Base-by-base conservation (phyloP, 2,888 invertebrate genomes). In the Lampropteryx suffumata region DNA sequence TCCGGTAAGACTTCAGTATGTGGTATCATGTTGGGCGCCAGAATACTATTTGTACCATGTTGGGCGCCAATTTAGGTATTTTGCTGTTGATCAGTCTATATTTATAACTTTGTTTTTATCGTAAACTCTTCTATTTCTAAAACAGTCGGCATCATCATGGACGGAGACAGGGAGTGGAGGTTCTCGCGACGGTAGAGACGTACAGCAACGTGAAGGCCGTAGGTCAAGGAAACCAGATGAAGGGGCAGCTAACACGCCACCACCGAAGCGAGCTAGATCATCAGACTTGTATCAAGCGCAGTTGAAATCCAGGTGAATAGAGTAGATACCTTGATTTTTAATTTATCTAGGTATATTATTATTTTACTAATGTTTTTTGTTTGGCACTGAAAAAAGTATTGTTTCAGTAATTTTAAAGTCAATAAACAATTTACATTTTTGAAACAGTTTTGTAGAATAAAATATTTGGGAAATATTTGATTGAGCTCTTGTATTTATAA, bases 261-360 rank as follows among this genome's bases (percentile, higher is more conserved):
- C 95, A 17, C 93, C 94, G 43, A 94, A 94, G 71, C 91, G 95
- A 69, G 93, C 94, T 60, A 90, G 94, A 68, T 93, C 94, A 59
- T 94, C 93, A 8, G 94, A 94, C 72, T 88, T 94, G 53, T 93
- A 93, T 75, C 92, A 93, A 57, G 93, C 92, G 32, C 93, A 93
- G 67, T 71, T 91, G 76, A 91, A 90, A 64, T 79, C 87, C 73
- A 90, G 90, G 91, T 90, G 73, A 76, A 73, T 72, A 58, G 63
- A 70, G 69, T 64, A 48, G 59, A 61, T 68, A 57, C 46, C 37
- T 46, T 26, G 7, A 39, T 48, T n/a, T n/a, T n/a, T n/a, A n/a
- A n/a, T n/a, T n/a, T n/a, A n/a, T n/a, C n/a, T n/a, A n/a, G n/a
- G n/a, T n/a, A n/a, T n/a, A n/a, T n/a, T n/a, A n/a, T n/a, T n/a